phyloP scores from a whole-genome alignment of 2,888 invertebrate genomes.

The Ferdinandea cuprea region DNA sequence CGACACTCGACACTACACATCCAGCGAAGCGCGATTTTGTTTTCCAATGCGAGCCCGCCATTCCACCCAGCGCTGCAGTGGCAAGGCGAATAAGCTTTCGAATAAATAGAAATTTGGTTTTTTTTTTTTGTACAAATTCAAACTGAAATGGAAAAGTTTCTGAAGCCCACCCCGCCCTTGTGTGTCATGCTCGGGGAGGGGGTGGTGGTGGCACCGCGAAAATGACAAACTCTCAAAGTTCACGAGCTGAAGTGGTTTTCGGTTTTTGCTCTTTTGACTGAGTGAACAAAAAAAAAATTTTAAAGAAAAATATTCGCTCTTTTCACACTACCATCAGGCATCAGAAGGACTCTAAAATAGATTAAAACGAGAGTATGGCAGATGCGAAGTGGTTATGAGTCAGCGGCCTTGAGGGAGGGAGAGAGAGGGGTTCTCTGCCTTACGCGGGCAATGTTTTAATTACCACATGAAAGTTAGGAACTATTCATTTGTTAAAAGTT shows the following conservation, averaged over 20 bases:
- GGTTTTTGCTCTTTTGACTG: conserved; percentile 35
- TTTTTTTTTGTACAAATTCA: conserved; percentile 36
- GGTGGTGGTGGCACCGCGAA: conserved; percentile 29
- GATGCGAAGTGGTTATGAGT: conserved; percentile 4
- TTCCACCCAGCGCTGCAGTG: background rate
- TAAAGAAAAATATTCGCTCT: conserved; percentile 4
- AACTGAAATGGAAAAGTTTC: conserved; percentile 60
- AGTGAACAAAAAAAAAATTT: background rate
- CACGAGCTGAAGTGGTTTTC: conserved; percentile 56
- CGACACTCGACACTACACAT: too few species aligned
- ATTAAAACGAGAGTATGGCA: conserved; percentile 39
- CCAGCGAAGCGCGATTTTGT: conserved; percentile 4
- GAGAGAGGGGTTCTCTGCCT: background rate
- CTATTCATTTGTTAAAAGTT: conserved; percentile 64
- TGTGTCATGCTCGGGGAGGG: conserved; percentile 35
- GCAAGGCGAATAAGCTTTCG: too few species aligned
- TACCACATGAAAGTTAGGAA: conserved; percentile 62
- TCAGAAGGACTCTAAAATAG: conserved; percentile 32
- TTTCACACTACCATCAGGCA: conserved; percentile 43
- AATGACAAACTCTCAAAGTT: conserved; percentile 73
- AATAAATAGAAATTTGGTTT: too few species aligned
- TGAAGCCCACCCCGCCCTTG: conserved; percentile 40
- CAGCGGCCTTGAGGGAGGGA: background rate
- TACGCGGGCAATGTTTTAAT: conserved; percentile 48
- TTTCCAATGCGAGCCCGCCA: background rate